phyloP scores from a whole-genome alignment of 2,888 invertebrate species.

The Drosophila merina region DNA sequence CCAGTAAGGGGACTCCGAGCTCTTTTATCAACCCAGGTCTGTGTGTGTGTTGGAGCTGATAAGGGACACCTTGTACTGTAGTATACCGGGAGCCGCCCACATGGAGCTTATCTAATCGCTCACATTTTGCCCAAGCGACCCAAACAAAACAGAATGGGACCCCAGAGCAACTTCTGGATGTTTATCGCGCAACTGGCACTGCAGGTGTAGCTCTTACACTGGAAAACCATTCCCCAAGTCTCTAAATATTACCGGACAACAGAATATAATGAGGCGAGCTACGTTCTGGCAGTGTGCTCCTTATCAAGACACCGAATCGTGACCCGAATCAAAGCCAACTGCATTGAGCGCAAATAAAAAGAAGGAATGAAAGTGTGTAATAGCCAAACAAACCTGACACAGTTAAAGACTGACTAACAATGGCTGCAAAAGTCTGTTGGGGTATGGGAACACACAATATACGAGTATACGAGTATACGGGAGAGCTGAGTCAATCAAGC shows the following conservation, averaged over 20 bases:
- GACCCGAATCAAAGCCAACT: conserved; percentile 67
- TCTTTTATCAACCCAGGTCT: conserved; percentile 24
- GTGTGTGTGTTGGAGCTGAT: conserved; percentile 17
- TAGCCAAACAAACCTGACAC: conserved; percentile 43
- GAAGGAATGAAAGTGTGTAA: conserved; percentile 26
- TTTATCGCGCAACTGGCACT: conserved; percentile 19
- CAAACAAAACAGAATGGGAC: conserved; percentile 28
- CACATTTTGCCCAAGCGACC: conserved; percentile 42
- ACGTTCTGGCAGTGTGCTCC: conserved; percentile 3
- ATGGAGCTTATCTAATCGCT: conserved; percentile 66
- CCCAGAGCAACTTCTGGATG: conserved; percentile 28
- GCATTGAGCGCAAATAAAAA: conserved; percentile 42
- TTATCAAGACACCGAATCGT: conserved; percentile 36
- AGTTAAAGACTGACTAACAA: conserved; percentile 33
- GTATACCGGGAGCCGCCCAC: conserved; percentile 10
- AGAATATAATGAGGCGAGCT: too few relatives aligned
- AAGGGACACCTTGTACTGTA: conserved; percentile 23
- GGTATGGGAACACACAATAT: too few relatives aligned
- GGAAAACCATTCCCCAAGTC: not conserved
- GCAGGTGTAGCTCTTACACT: conserved; percentile 22
- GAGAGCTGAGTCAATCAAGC: conserved; percentile 38
- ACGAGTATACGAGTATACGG: not conserved
- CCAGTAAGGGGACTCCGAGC: conserved; percentile 13
- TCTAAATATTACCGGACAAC: too few relatives aligned
- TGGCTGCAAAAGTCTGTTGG: not conserved